Base-by-base conservation (phyloP, 2,797 vertebrate species). In the Cyprinodon diabolis region DNA sequence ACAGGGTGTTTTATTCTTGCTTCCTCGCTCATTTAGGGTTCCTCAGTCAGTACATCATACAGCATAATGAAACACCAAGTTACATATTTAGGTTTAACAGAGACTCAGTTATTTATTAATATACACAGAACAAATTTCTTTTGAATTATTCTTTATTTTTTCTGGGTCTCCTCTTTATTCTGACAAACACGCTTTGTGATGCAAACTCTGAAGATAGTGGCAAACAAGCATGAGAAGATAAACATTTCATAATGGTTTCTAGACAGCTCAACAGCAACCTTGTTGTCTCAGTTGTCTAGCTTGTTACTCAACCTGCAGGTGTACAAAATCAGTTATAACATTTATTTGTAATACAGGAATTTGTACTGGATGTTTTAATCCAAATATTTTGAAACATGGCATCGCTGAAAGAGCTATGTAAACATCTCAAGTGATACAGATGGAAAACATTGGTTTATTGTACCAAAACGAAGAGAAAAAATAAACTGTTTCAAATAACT, bases 121-220 rank as follows among this genome's bases (percentile, higher is more conserved):
- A 30, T 30, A 30, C 30, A 30, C 30, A 30, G 30, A 43, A 43
- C 4, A 43, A 43, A 43, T 5, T 43, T 5, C 4, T 43, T 43
- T 43, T 43, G 40, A 43, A 43, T 43, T 43, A 43, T 43, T 43
- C 40, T 5, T 60, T 60, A 43, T 40, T 25, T 56, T 52, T 60
- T 68, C 56, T 66, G 58, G 25, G 72, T 75, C 6, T 71, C n/a
- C 5, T 80, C 21, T 68, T 21, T 47, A 79, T 72, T 83, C 30
- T 75, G 83, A 40, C 17, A 47, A 75, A 80, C 21, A 76, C 72
- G 21, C 43, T 37, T 37, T 77, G 66, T 84, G 78, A 77, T 77
- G n/a, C 51, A 74, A 71, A 67, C 75, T 77, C 60, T 19, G 35
- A 75, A 84, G 84, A 77, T 74, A 79, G 51, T 63, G 23, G 10